These are phyloP conservation scores for Crocallis elinguaria DNA, from an alignment of 2,888 invertebrate species.

Conservation along the genomic window DNA sequence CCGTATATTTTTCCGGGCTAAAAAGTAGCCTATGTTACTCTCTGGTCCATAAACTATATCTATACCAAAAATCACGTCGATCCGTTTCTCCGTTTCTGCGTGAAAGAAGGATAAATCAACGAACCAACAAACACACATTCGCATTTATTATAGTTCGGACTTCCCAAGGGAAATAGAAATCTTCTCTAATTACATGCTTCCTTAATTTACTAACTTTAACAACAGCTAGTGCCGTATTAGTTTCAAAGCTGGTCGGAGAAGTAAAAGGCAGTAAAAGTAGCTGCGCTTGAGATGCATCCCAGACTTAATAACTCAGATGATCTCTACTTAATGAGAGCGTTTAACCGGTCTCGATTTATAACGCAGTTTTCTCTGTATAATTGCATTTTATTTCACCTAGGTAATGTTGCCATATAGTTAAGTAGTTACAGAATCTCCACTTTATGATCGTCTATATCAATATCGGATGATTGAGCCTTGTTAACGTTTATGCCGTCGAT, in stretches of 20 bases:
- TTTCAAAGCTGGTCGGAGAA: conserved; percentile 1
- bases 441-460: not conserved
- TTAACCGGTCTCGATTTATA: conserved; percentile 15
- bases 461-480: not conserved
- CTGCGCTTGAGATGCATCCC: conserved; percentile 1
- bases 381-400: conserved; percentile 28
- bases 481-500: too few species aligned
- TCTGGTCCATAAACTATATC: too few species aligned
- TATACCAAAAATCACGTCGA: too few species aligned
- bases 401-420: conserved; percentile 5
- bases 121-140: too few species aligned
- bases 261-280: conserved; percentile 15
- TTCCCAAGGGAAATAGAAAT: too few species aligned
- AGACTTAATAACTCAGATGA: conserved; percentile 19
- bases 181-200: not conserved
- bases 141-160: too few species aligned
- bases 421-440: conserved; percentile 9
- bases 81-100: too few species aligned
- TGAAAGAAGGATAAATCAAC: too few species aligned
- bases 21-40: too few species aligned
- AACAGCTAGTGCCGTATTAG: conserved; percentile 14
- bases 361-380: conserved; percentile 27
- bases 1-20: too few species aligned
- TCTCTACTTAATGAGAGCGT: conserved; percentile 28
- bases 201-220: conserved; percentile 9